Evolutionary conservation across 64 coral and sea anemone genomes (phyloP), one percentile per base, ranked within the genome.

Genomic region (Hydrozoanthus tunicans): DNA sequence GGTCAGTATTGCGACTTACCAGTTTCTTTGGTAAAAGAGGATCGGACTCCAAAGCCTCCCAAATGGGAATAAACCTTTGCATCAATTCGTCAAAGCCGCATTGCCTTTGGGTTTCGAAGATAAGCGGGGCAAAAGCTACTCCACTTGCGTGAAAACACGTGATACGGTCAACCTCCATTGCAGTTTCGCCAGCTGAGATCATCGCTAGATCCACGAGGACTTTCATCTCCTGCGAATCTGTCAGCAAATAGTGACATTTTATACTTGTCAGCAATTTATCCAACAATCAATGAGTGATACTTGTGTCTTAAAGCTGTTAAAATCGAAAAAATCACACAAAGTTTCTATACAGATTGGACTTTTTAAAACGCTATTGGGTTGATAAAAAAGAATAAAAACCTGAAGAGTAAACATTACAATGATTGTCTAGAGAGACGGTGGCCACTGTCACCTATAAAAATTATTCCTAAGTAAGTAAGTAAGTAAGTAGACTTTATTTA

Each of bases 171-270:
- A 77, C 86, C 86, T 94, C 89, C 62, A 94, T 86, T 52, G 85
- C 93, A 13, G 89, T 90, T 61, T 94, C 93, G 51, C 90, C 93
- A 57, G 93, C 89, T 20, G 93, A 91, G 81, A 94, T 91, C 93
- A 94, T 94, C 6, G 93, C 93, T 74, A 94, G 93, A 77, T 94
- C 93, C n/a, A 94, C 93, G 26, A 94, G 77, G 26, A 91, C 90
- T 56, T 94, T 94, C 26, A 94, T 54, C 57, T 94, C 93, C 61
- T 84, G 58, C 51, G 64, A 32, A 58, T 85, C 93, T 94, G 14
- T 67, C 12, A 53, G 57, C 13, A 70, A 12, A 13, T 58, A 58
- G 9, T 3, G 2, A 12, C 24, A 51, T 43, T 52, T 61, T 15
- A 3, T 3, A 23, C 43, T 59, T 85, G 5, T 26, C 10, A 57